Percentiles rank a stretch among this genome's conserved stretches.
Conservation (phyloP, 2,888 invertebrate genomes). For the Tetragonula carbonaria region DNA sequence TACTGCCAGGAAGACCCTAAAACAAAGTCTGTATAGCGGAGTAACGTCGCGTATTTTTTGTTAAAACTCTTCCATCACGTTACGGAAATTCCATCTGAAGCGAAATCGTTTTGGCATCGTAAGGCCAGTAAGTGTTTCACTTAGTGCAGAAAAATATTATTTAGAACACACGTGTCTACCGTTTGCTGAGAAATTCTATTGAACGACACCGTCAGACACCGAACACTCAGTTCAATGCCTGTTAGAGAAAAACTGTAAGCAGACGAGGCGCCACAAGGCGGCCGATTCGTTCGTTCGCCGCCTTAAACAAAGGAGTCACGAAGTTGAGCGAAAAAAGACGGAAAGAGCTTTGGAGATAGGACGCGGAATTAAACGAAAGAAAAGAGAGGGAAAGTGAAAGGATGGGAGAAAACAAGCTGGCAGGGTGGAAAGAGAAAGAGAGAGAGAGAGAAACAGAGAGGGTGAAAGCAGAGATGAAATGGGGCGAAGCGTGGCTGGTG, state of each 20-base stretch:
- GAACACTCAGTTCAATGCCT: background rate
- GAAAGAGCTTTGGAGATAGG: slow-evolving; percentile 27
- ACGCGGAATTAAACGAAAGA: slow-evolving; percentile 51
- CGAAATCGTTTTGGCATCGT: too few species aligned
- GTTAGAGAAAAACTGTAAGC: background rate
- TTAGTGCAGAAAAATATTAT: too few species aligned
- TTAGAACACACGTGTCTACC: too few species aligned
- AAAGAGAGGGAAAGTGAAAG: slow-evolving; percentile 45
- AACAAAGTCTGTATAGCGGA: too few species aligned
- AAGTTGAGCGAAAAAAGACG: slow-evolving; percentile 43
- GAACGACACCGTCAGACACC: background rate
- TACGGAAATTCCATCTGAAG: too few species aligned
- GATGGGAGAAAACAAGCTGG: slow-evolving; percentile 16
- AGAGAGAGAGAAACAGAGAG: slow-evolving; percentile 34
- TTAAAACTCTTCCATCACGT: too few species aligned
- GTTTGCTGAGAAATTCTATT: background rate
- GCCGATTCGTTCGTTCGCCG: slow-evolving; percentile 11
- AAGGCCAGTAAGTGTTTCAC: too few species aligned
- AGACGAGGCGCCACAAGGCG: slow-evolving; percentile 25
- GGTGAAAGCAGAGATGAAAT: slow-evolving; percentile 63
- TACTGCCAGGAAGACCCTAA: too few species aligned
- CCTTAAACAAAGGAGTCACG: slow-evolving; percentile 40
- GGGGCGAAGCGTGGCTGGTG: slow-evolving; percentile 74
- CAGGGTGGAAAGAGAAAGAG: slow-evolving; percentile 48
- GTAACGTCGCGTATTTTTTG: too few species aligned